Base-by-base conservation (phyloP, 2,113 vertebrate genomes). In the Festucalex cinctus region DNA sequence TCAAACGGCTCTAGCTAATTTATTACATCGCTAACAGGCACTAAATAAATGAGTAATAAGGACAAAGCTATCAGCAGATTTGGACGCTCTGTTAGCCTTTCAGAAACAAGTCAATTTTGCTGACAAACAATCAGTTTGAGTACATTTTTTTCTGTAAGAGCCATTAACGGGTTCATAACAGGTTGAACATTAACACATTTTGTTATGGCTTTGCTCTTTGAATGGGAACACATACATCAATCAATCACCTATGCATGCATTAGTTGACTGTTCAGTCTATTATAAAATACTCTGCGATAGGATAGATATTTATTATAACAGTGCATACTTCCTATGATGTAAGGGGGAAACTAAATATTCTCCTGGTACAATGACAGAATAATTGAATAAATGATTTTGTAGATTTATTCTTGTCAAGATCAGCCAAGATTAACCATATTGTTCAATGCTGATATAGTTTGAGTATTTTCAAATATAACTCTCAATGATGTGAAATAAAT, bases 21-120 rank as follows among this genome's bases (percentile, higher is more conserved):
- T 39, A 53, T 46, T 49, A 58, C 37, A 32, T 48, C 41, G n/a
- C 20, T 57, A 62, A 66, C 65, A 54, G 56, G 44, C 5, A 14
- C 60, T 54, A 16, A 71, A 75, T 84, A 70, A 90, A 86, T 90
- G 41, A 88, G 73, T 88, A 80, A 85, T 81, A 39, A 77, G 81
- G 66, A 81, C 76, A 84, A 92, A 83, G 58, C 62, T 51, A 84
- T 91, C 90, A 92, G 91, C 88, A 88, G 37, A 89, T 86, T 74
- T 74, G 73, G 78, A 81, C 39, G 70, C 83, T 88, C 35, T 69
- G 69, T 76, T n/a, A 76, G 82, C 88, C 75, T 82, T 71, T 75
- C 71, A 6, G 70, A 62, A 60, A 61, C 44, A 32, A 66, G 37
- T 20, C 6, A 17, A 48, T 75, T 68, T 1, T 85, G 87, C 87